Evolutionary conservation across 1,140 invertebrate species (phyloP).

Genomic region (Frieseomelitta varia): DNA sequence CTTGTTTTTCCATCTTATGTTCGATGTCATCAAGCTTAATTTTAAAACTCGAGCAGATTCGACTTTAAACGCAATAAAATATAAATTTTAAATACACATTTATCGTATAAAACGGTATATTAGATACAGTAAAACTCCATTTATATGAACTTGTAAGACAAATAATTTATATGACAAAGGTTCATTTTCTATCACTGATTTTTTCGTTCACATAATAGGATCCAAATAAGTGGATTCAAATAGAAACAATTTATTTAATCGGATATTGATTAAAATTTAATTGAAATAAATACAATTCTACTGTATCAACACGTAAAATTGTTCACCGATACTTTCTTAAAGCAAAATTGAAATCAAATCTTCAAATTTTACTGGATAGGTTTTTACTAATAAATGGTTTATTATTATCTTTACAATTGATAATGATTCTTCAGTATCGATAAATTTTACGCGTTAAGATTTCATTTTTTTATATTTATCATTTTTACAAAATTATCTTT

Average conservation of each 20-base stretch:
- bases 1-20: conserved; percentile 57
- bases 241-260: too few species aligned
- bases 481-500: background rate
- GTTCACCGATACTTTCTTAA: background rate
- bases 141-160: too few species aligned
- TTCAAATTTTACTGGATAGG: too few species aligned
- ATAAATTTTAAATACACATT: conserved; percentile 1
- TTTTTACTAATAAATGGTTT: background rate
- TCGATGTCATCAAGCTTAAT: conserved; percentile 8
- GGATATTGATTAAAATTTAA: too few species aligned
- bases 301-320: conserved; percentile 1
- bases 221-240: too few species aligned
- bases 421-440: background rate
- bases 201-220: too few species aligned
- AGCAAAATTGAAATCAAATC: background rate
- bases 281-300: too few species aligned
- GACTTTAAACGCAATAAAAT: conserved; percentile 5
- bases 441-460: conserved; percentile 4
- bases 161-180: too few species aligned
- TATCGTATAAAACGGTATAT: background rate
- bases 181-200: too few species aligned
- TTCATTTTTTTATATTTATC: background rate
- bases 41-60: conserved; percentile 12
- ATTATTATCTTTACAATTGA: background rate
- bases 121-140: background rate